Percentiles rank a stretch among this genome's conserved stretches.
Evolutionary conservation across 1,140 invertebrate species (phyloP).

Genomic region (Drosophila varians): DNA sequence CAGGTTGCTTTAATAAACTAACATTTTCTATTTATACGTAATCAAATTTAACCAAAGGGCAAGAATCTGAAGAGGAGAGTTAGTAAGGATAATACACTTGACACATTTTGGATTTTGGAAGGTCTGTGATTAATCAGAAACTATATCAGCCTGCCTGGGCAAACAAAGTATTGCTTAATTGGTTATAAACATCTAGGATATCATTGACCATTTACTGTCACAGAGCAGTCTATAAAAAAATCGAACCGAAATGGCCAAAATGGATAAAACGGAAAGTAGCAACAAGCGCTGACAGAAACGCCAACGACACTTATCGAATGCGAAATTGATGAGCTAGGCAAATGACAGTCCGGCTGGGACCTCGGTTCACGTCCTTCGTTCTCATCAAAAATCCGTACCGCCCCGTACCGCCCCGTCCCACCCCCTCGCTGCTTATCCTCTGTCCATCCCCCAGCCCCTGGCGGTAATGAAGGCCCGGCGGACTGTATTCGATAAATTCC

Average conservation of each 20-base stretch:
- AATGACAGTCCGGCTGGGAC: constrained; percentile 58
- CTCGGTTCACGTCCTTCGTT: constrained; percentile 18
- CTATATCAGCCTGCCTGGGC: not conserved
- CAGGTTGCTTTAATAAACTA: constrained; percentile 4
- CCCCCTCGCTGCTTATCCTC: not conserved
- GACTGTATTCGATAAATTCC: constrained; percentile 77
- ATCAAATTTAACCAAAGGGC: not conserved
- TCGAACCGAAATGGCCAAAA: constrained; percentile 9
- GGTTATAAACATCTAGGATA: not conserved
- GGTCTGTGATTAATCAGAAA: not conserved
- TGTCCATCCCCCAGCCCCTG: constrained; percentile 34
- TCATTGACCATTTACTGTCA: not conserved
- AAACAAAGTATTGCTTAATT: not conserved
- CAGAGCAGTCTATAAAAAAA: constrained; percentile 22
- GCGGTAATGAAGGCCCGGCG: constrained; percentile 70
- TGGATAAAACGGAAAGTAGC: constrained; percentile 16
- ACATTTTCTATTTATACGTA: not conserved
- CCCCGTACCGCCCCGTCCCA: not conserved
- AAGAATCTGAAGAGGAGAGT: not conserved
- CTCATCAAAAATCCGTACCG: constrained; percentile 12
- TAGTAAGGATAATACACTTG: too few species aligned
- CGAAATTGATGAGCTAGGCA: constrained; percentile 77
- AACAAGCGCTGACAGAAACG: constrained; percentile 35
- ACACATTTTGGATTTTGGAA: too few species aligned
- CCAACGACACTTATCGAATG: constrained; percentile 68